Evolutionary conservation across 2,888 invertebrate genomes (phyloP).

Genomic region (Cerceris ruficornis): DNA sequence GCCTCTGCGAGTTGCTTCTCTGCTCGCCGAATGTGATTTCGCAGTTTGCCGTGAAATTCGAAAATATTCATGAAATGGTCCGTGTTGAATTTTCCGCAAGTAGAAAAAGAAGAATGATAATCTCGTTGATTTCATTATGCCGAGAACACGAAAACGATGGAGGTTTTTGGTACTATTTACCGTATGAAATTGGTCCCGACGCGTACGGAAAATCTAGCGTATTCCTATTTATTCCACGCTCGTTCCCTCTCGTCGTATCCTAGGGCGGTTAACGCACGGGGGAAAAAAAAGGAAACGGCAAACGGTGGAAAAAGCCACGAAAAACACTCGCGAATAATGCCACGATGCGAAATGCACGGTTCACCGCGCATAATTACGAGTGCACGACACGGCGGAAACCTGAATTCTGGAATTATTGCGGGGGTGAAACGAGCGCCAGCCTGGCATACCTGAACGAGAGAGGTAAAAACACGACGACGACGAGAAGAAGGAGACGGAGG

Average conservation of each 20-base stretch:
- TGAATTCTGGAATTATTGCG: conserved; percentile 62
- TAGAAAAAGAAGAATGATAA: too few relatives aligned
- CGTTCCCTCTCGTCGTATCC: neutral
- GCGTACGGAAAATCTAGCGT: conserved; percentile 43
- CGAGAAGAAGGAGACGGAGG: conserved; percentile 5
- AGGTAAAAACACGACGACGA: conserved; percentile 43
- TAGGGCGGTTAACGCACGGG: conserved; percentile 22
- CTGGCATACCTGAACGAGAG: conserved; percentile 50
- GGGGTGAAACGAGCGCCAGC: conserved; percentile 50
- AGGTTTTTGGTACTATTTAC: neutral
- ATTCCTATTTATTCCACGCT: conserved; percentile 16
- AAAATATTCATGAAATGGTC: too few relatives aligned
- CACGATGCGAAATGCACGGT: conserved; percentile 66
- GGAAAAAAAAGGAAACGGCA: neutral
- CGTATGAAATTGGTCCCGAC: neutral
- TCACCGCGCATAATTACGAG: conserved; percentile 69
- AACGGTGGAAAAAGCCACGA: conserved; percentile 31
- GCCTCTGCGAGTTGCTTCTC: conserved; percentile 7
- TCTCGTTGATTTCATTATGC: too few relatives aligned
- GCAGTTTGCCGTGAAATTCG: too few relatives aligned
- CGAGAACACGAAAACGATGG: too few relatives aligned
- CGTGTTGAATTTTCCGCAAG: too few relatives aligned
- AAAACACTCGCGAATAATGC: conserved; percentile 66
- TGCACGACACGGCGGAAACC: conserved; percentile 56
- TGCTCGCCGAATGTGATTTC: neutral